Percentiles rank a stretch among this genome's conserved stretches.
phyloP scores from a whole-genome alignment of 1,140 invertebrate species.

The Artemia franciscana region DNA sequence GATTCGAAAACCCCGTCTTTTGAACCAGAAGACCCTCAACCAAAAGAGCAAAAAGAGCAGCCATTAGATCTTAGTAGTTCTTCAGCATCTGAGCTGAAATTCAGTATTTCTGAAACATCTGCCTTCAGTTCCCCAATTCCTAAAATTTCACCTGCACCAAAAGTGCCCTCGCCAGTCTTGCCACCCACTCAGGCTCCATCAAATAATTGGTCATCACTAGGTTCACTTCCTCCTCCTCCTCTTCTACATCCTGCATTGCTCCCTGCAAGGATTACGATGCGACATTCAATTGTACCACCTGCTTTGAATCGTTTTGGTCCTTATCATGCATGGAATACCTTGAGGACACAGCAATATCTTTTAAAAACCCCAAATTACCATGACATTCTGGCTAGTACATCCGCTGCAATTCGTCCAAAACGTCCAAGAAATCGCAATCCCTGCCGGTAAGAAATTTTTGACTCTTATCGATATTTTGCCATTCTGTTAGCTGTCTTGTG shows the following conservation, averaged over 20 bases:
- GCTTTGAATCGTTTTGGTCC: background rate
- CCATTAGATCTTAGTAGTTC: slow-evolving; percentile 1
- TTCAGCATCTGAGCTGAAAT: background rate
- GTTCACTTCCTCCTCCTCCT: too few species aligned
- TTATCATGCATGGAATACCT: background rate
- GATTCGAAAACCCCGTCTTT: background rate
- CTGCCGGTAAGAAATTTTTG: background rate
- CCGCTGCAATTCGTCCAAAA: background rate
- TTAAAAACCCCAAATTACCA: background rate
- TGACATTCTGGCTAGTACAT: background rate
- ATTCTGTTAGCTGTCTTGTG: too few species aligned
- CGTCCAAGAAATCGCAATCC: background rate
- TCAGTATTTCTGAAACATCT: background rate
- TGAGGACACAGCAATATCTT: background rate
- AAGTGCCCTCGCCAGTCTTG: background rate
- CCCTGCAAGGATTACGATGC: background rate
- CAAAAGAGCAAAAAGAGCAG: background rate
- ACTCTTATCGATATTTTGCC: too few species aligned
- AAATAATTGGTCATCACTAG: slow-evolving; percentile 9
- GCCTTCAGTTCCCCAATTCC: background rate
- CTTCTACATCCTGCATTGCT: slow-evolving; percentile 3
- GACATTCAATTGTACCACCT: background rate
- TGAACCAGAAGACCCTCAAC: too few species aligned
- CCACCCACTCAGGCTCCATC: background rate
- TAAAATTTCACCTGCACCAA: background rate